Evolutionary conservation across 2,888 invertebrate species (phyloP).

Genomic region (Melangyna quadrimaculata): DNA sequence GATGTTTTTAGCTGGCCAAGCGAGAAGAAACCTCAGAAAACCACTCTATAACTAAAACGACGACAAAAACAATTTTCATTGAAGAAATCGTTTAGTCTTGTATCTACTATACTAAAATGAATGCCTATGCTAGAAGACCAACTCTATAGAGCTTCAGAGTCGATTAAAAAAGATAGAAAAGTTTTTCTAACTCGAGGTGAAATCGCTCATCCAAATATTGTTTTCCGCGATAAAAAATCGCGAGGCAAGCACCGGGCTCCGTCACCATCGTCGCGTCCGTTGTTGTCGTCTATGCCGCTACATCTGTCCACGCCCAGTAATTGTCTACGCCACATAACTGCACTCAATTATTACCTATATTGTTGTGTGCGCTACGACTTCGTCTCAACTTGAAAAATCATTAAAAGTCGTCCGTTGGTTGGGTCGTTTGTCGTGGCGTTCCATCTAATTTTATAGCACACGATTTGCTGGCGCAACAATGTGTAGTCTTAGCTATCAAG

Average conservation of each 20-base stretch:
- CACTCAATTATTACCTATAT: constrained; percentile 47
- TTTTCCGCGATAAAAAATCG: constrained; percentile 45
- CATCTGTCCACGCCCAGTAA: constrained; percentile 55
- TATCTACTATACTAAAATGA: neutral
- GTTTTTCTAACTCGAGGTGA: constrained; percentile 37
- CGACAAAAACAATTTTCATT: constrained; percentile 24
- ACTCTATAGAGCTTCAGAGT: neutral
- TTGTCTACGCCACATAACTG: constrained; percentile 65
- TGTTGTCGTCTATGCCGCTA: neutral
- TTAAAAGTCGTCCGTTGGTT: constrained; percentile 27
- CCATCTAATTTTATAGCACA: constrained; percentile 53
- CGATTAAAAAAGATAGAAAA: constrained; percentile 16
- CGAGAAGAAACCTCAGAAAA: neutral
- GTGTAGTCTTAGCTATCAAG: constrained; percentile 35
- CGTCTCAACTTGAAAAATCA: neutral
- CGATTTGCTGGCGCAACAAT: constrained; percentile 42
- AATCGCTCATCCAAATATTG: constrained; percentile 60
- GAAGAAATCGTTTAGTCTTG: constrained; percentile 22
- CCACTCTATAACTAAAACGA: neutral
- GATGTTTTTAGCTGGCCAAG: constrained; percentile 10
- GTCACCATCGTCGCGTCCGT: neutral
- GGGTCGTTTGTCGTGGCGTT: constrained; percentile 33
- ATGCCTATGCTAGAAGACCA: neutral
- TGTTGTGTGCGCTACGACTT: constrained; percentile 27
- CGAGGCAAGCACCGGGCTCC: constrained; percentile 5